Percentiles rank a stretch among this genome's conserved stretches.
Evolutionary conservation across 2,113 vertebrate species (phyloP).

Genomic region (Malurus elegans): DNA sequence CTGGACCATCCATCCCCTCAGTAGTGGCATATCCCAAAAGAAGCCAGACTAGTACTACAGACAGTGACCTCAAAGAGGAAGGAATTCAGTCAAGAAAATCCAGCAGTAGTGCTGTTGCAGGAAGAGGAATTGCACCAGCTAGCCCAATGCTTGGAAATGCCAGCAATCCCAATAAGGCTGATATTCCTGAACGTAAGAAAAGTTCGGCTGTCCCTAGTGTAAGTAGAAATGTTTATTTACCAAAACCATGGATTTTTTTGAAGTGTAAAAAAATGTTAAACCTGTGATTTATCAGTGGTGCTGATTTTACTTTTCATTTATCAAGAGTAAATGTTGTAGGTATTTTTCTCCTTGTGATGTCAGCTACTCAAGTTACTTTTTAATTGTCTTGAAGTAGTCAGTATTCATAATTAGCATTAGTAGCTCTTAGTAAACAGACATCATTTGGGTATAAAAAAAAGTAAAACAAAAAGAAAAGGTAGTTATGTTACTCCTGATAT

Average conservation of each 20-base stretch:
- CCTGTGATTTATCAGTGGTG: background rate
- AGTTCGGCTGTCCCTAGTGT: constrained; percentile 85
- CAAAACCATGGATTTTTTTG: background rate
- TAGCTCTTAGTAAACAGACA: background rate
- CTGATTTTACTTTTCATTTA: background rate
- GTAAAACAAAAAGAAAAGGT: background rate
- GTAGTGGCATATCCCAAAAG: constrained; percentile 88
- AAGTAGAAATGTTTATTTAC: constrained; percentile 61
- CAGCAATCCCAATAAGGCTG: constrained; percentile 96
- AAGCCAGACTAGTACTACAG: constrained; percentile 87
- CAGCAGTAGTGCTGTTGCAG: constrained; percentile 74
- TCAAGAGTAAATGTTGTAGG: background rate
- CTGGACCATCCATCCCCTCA: constrained; percentile 84
- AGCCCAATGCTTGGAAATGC: constrained; percentile 95
- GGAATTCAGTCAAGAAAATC: constrained; percentile 84
- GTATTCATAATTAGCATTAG: background rate
- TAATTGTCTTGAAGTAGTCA: background rate
- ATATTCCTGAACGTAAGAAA: constrained; percentile 95
- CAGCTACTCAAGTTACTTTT: background rate
- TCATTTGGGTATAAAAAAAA: background rate
- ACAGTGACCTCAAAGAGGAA: constrained; percentile 87
- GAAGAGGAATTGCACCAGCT: constrained; percentile 84
- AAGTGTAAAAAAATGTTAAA: background rate
- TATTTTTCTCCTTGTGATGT: background rate
- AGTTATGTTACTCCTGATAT: background rate